Conservation (phyloP, 2,888 invertebrate genomes). For the Amphipoea oculea region DNA sequence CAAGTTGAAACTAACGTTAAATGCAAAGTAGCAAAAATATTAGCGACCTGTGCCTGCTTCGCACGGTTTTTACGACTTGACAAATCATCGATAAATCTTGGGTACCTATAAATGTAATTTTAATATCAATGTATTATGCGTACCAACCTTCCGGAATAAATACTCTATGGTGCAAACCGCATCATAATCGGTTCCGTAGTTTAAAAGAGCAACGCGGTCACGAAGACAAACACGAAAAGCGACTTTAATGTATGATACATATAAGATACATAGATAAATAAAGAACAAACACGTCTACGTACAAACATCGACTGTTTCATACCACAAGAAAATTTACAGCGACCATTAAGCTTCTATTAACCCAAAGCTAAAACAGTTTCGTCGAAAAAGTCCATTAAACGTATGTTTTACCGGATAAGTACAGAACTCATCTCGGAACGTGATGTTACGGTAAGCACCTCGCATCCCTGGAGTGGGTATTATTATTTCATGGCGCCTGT, state of each 20-base stretch:
- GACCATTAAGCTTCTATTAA: slow-evolving; percentile 51
- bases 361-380: slow-evolving; percentile 59
- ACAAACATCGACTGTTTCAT: slow-evolving; percentile 29
- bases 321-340: slow-evolving; percentile 60
- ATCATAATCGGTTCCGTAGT: neutral
- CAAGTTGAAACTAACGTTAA: too few species aligned
- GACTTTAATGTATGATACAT: neutral
- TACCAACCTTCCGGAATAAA: too few species aligned
- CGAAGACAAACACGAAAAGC: neutral
- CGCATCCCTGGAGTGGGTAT: slow-evolving; percentile 70
- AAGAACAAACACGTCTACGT: neutral
- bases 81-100: too few species aligned
- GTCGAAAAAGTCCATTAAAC: slow-evolving; percentile 68
- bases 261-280: neutral
- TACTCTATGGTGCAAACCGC: too few species aligned
- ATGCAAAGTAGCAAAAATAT: neutral
- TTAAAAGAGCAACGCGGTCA: neutral
- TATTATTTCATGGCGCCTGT: slow-evolving; percentile 82
- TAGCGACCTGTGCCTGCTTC: too few species aligned
- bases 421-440: slow-evolving; percentile 68
- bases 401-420: slow-evolving; percentile 67
- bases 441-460: slow-evolving; percentile 59
- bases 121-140: too few species aligned
- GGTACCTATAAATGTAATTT: too few species aligned
- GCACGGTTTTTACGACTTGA: too few species aligned